Conservation (phyloP, 1,140 invertebrate genomes). For the Magallana gigas region DNA sequence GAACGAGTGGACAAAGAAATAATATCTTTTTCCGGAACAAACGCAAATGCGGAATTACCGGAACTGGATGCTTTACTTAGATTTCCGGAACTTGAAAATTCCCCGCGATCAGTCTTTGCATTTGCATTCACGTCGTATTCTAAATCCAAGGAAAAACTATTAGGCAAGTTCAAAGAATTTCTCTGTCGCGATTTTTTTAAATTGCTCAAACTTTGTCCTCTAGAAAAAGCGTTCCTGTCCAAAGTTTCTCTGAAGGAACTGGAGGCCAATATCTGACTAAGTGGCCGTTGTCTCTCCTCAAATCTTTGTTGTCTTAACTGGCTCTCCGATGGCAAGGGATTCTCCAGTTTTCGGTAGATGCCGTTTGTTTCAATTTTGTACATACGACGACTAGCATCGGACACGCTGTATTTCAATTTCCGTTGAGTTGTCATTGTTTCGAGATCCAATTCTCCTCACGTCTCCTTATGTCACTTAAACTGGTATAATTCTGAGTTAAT, state of each 20-base stretch:
- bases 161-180: constrained; percentile 37
- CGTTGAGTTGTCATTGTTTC: constrained; percentile 12
- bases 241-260: constrained; percentile 21
- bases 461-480: constrained; percentile 8
- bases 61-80: neutral
- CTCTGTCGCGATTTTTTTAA: constrained; percentile 18
- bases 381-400: constrained; percentile 12
- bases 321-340: neutral
- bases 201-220: constrained; percentile 24
- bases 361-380: constrained; percentile 34
- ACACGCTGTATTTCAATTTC: constrained; percentile 34
- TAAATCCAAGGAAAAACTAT: constrained; percentile 31
- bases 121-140: constrained; percentile 23
- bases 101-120: neutral
- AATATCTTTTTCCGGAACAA: constrained; percentile 34
- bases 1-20: neutral
- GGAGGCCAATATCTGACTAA: constrained; percentile 24
- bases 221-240: neutral
- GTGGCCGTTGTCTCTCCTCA: neutral
- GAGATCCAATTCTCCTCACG: neutral
- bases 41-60: neutral
- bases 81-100: neutral
- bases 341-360: constrained; percentile 2
- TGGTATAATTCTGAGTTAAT: neutral
- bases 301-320: constrained; percentile 3